Conservation (phyloP, 2,888 invertebrate genomes). For the Cheilosia pagana region DNA sequence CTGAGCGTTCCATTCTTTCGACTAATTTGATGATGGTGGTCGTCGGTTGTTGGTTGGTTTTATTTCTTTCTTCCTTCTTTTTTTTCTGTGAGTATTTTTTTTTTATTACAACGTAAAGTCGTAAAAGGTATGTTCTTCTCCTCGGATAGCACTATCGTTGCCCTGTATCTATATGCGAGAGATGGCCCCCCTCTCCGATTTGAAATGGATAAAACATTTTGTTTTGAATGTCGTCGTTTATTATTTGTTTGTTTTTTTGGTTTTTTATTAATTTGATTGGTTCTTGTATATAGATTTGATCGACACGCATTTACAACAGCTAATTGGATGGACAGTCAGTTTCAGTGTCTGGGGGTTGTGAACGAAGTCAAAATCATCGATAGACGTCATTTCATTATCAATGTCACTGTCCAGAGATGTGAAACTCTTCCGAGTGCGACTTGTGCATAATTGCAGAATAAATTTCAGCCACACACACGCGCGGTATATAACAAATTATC, state of each 20-base stretch:
- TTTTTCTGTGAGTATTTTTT: not conserved
- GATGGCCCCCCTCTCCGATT: conserved; percentile 23
- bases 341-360: too few relatives aligned
- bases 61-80: conserved; percentile 45
- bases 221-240: conserved; percentile 30
- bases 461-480: conserved; percentile 11
- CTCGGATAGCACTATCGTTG: conserved; percentile 12
- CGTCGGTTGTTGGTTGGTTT: conserved; percentile 51
- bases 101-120: conserved; percentile 52
- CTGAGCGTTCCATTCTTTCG: conserved; percentile 1
- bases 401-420: too few relatives aligned
- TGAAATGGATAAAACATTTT: conserved; percentile 57
- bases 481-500: not conserved
- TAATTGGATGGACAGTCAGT: not conserved
- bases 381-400: too few relatives aligned
- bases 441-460: conserved; percentile 19
- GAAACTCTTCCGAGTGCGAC: conserved; percentile 24
- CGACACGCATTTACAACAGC: not conserved
- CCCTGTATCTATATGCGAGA: conserved; percentile 24
- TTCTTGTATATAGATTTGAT: conserved; percentile 7
- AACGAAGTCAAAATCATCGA: too few relatives aligned
- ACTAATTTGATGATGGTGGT: conserved; percentile 57
- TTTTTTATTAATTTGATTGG: conserved; percentile 53
- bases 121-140: conserved; percentile 45
- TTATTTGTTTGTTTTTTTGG: conserved; percentile 16